Evolutionary conservation across 1,140 invertebrate species (phyloP).

Genomic region (Tribolium madens): DNA sequence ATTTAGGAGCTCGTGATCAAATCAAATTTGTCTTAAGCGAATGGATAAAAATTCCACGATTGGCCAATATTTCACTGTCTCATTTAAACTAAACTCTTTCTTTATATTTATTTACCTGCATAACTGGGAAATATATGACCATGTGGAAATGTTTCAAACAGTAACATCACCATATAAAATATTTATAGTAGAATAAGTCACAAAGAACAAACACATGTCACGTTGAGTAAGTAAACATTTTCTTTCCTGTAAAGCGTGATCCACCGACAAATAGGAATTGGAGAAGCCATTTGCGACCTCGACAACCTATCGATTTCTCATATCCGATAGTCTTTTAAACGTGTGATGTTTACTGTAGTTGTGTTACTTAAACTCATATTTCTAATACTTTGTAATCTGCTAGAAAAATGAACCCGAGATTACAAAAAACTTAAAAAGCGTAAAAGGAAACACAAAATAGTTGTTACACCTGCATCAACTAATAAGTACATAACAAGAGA

Average conservation of each 20-base stretch:
- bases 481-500: too few species aligned
- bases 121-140: background rate
- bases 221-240: slow-evolving; percentile 20
- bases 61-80: background rate
- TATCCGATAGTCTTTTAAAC: slow-evolving; percentile 10
- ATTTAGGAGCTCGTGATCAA: background rate
- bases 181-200: slow-evolving; percentile 6
- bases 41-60: background rate
- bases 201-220: slow-evolving; percentile 17
- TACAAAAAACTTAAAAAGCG: too few species aligned
- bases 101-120: background rate
- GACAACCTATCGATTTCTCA: slow-evolving; percentile 7
- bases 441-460: too few species aligned
- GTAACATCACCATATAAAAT: background rate
- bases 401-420: background rate
- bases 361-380: background rate
- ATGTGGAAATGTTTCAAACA: background rate
- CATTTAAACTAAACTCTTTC: background rate
- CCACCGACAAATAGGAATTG: background rate
- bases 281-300: slow-evolving; percentile 15
- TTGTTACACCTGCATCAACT: too few species aligned
- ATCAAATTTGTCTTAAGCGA: background rate
- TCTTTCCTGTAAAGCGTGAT: slow-evolving; percentile 18
- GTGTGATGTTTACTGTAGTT: slow-evolving; percentile 14
- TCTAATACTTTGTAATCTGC: background rate